Evolutionary conservation across 2,888 invertebrate species (phyloP).

Genomic region (Andricus quercusramuli): DNA sequence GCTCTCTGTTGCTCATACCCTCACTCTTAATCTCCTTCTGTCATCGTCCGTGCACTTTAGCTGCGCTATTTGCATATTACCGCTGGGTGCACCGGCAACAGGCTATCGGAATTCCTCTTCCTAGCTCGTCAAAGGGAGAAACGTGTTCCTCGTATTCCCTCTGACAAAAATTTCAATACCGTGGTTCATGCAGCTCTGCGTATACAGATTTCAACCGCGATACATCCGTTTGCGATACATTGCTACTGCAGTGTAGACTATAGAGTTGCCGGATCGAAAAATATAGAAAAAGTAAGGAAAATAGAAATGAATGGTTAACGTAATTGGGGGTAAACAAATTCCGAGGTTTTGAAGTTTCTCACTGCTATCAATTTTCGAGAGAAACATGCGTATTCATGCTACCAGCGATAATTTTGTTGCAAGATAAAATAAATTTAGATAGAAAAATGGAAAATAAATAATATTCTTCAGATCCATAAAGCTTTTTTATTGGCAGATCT

Average conservation of each 20-base stretch:
- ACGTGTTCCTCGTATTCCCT: slow-evolving; percentile 61
- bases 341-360: not conserved
- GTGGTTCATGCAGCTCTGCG: slow-evolving; percentile 51
- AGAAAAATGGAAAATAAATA: too few relatives aligned
- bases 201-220: slow-evolving; percentile 23
- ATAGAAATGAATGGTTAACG: not conserved
- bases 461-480: too few relatives aligned
- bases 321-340: slow-evolving; percentile 4
- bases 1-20: not conserved
- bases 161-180: slow-evolving; percentile 70
- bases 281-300: not conserved
- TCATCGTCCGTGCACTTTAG: slow-evolving; percentile 65
- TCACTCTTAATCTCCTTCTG: slow-evolving; percentile 51
- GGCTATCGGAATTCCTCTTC: slow-evolving; percentile 65
- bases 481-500: too few relatives aligned
- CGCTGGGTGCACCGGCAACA: slow-evolving; percentile 67
- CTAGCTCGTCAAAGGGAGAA: slow-evolving; percentile 62
- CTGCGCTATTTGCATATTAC: slow-evolving; percentile 73
- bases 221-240: slow-evolving; percentile 12
- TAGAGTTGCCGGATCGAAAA: not conserved
- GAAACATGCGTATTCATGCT: too few relatives aligned
- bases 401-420: too few relatives aligned
- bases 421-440: too few relatives aligned
- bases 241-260: not conserved
- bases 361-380: not conserved